These are phyloP conservation scores for Petrolisthes manimaculis DNA, from an alignment of 2,888 invertebrate species.

Conservation along the genomic window DNA sequence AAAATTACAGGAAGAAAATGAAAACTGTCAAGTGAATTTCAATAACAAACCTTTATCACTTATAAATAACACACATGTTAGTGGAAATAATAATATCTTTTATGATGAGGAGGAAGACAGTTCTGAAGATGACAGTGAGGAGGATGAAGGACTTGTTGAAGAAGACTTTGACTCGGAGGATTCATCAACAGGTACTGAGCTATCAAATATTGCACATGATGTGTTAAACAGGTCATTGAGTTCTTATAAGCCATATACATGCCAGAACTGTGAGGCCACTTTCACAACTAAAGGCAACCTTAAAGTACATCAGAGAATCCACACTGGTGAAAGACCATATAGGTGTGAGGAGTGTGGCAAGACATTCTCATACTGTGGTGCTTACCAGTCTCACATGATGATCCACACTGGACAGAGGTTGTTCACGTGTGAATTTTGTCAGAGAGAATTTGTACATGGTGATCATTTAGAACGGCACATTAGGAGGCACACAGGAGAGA, in stretches of 20 bases:
- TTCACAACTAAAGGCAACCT: conserved; percentile 59
- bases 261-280: conserved; percentile 55
- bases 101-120: background rate
- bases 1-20: background rate
- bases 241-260: conserved; percentile 45
- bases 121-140: conserved; percentile 1
- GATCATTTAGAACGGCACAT: conserved; percentile 52
- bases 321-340: conserved; percentile 57
- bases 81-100: background rate
- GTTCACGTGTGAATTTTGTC: conserved; percentile 49
- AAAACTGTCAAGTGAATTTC: background rate
- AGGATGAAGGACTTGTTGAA: conserved; percentile 5
- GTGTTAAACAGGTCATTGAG: conserved; percentile 25
- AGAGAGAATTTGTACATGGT: conserved; percentile 45
- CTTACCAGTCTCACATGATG: conserved; percentile 51
- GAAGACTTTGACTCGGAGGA: conserved; percentile 58
- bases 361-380: conserved; percentile 55
- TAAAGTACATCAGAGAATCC: conserved; percentile 59
- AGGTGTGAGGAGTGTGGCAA: conserved; percentile 58
- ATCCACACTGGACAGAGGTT: conserved; percentile 47
- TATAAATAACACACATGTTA: background rate
- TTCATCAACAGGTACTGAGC: conserved; percentile 33
- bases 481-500: conserved; percentile 51
- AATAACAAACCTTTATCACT: background rate
- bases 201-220: conserved; percentile 37